Evolutionary conservation across 2,113 vertebrate species (phyloP).

Genomic region (Psilopsiagon aurifrons): DNA sequence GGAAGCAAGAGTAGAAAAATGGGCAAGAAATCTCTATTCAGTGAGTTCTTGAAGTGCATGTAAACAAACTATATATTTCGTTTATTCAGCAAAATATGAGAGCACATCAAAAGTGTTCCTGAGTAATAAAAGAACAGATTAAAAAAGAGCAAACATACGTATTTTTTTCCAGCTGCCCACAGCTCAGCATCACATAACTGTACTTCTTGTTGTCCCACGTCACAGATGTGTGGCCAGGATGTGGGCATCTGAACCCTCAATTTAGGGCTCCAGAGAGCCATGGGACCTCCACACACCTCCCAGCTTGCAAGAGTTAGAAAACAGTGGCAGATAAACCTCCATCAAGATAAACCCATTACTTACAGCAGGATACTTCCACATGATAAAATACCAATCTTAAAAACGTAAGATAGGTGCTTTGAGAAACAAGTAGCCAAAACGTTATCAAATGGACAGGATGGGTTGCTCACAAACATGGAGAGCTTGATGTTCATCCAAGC

Average conservation of each 20-base stretch:
- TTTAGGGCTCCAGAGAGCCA: neutral
- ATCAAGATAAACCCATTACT: neutral
- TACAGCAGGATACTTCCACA: neutral
- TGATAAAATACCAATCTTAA: neutral
- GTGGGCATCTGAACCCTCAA: neutral
- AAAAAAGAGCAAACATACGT: neutral
- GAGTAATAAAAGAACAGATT: neutral
- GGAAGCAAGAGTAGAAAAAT: neutral
- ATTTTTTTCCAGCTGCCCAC: neutral
- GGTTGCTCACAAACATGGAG: neutral
- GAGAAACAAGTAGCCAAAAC: neutral
- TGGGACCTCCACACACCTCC: fast-evolving
- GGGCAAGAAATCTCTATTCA: neutral
- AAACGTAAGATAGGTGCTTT: neutral
- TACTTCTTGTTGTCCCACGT: neutral
- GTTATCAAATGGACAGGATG: neutral
- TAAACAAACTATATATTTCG: neutral
- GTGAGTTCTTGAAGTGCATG: neutral
- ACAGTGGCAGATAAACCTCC: neutral
- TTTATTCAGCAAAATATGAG: neutral
- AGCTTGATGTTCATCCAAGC: neutral
- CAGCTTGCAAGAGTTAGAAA: neutral
- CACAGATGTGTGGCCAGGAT: neutral
- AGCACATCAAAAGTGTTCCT: neutral
- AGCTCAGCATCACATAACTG: neutral